A percentile compares a stretch with the other conserved stretches of the same genome.
Evolutionary conservation across 1,140 invertebrate genomes (phyloP).

Genomic region (Aradophagus sp.): DNA sequence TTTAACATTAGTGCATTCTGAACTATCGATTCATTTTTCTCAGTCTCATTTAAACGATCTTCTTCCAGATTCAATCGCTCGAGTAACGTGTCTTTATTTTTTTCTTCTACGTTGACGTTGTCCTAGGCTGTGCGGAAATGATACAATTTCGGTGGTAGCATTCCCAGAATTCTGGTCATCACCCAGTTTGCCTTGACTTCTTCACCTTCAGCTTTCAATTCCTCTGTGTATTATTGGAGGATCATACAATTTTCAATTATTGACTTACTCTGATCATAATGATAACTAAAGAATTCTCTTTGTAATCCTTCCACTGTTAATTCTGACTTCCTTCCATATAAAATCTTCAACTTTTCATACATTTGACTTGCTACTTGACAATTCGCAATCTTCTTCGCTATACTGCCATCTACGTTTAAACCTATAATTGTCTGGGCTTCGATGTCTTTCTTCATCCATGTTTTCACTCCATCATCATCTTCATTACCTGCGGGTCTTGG

Average conservation of each 20-base stretch:
- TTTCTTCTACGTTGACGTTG: not conserved
- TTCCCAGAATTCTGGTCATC: not conserved
- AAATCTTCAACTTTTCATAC: slow-evolving; percentile 33
- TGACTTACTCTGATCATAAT: slow-evolving; percentile 42
- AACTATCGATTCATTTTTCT: not conserved
- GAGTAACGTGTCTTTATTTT: not conserved
- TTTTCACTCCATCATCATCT: not conserved
- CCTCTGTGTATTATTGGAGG: slow-evolving; percentile 24
- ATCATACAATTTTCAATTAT: slow-evolving; percentile 50
- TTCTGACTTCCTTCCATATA: slow-evolving; percentile 47
- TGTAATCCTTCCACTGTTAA: slow-evolving; percentile 27
- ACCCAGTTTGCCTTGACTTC: slow-evolving; percentile 1
- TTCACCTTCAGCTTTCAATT: slow-evolving; percentile 1
- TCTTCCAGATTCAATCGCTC: slow-evolving; percentile 6
- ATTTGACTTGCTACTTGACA: slow-evolving; percentile 32
- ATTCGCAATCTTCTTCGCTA: slow-evolving; percentile 23
- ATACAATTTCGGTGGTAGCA: slow-evolving; percentile 5
- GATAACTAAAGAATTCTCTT: slow-evolving; percentile 34
- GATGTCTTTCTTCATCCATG: slow-evolving; percentile 16
- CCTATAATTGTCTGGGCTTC: slow-evolving; percentile 15
- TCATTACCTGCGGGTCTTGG: slow-evolving; percentile 8
- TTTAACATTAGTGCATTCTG: not conserved
- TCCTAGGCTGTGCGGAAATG: slow-evolving; percentile 8
- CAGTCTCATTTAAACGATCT: slow-evolving; percentile 4
- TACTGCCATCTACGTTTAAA: slow-evolving; percentile 18